These are phyloP conservation scores for Campopleginae sp. DNA, from an alignment of 2,888 invertebrate species.

Conservation along the genomic window DNA sequence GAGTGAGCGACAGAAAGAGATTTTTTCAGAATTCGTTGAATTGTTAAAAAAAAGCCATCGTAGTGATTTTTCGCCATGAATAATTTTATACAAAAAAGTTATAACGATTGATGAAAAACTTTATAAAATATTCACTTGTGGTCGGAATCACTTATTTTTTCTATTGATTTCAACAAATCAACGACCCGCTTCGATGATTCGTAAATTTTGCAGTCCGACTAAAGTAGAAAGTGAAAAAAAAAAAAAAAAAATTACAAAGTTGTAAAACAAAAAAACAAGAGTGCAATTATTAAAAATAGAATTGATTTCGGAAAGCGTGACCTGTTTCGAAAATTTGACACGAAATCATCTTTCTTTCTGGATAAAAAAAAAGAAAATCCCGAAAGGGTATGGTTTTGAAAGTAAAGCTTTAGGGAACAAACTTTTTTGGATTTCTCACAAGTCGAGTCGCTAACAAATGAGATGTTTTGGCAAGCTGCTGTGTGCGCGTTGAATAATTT, in stretches of 20 bases:
- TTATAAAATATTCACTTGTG: conserved; percentile 8
- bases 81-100: neutral
- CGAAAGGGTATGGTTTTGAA: neutral
- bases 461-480: conserved; percentile 26
- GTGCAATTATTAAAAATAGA: neutral
- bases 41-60: neutral
- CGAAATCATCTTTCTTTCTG: neutral
- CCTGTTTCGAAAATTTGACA: neutral
- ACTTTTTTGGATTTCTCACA: conserved; percentile 27
- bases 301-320: neutral
- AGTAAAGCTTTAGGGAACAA: conserved; percentile 10
- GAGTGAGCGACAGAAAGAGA: conserved; percentile 8
- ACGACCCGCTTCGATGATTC: neutral
- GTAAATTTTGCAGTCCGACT: neutral
- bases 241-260: neutral
- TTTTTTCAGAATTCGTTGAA: neutral
- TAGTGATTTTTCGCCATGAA: neutral
- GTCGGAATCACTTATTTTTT: neutral
- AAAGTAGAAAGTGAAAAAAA: neutral
- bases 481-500: conserved; percentile 51
- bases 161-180: neutral
- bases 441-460: conserved; percentile 11
- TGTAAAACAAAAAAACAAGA: neutral
- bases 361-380: neutral
- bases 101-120: neutral